phyloP scores from a whole-genome alignment of 2,797 vertebrate genomes.

The Argyrosomus regius region DNA sequence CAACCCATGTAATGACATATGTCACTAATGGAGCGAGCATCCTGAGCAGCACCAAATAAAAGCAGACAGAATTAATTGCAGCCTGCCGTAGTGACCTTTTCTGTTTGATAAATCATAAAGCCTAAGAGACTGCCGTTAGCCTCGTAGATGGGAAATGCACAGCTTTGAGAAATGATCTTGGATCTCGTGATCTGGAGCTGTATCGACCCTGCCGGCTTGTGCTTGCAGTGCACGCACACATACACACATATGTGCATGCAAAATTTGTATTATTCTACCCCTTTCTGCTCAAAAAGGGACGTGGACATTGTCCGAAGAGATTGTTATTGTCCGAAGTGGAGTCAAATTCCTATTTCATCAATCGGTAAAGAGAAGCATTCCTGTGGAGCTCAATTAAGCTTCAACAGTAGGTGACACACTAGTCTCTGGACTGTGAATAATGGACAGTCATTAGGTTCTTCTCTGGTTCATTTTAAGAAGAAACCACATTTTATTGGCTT shows the following conservation, averaged over 20 bases:
- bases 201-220: constrained; percentile 67
- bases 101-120: constrained; percentile 84
- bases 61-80: constrained; percentile 84
- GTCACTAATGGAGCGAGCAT: constrained; percentile 75
- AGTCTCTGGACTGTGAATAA: constrained; percentile 55
- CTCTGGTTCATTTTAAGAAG: constrained; percentile 44
- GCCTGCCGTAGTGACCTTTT: constrained; percentile 81
- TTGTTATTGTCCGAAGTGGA: constrained; percentile 57
- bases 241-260: constrained; percentile 29
- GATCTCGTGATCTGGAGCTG: constrained; percentile 55
- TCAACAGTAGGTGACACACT: constrained; percentile 52
- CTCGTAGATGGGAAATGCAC: constrained; percentile 63
- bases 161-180: constrained; percentile 80
- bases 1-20: constrained; percentile 64
- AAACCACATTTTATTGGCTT: constrained; percentile 43
- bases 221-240: constrained; percentile 22
- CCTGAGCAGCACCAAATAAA: constrained; percentile 76
- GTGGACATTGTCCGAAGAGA: constrained; percentile 51
- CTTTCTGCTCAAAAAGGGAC: constrained; percentile 40
- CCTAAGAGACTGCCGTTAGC: constrained; percentile 64
- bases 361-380: constrained; percentile 58
- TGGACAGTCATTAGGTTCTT: constrained; percentile 54
- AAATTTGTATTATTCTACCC: constrained; percentile 38
- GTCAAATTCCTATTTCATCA: constrained; percentile 71
- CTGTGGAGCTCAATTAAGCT: constrained; percentile 70